phyloP scores from a whole-genome alignment of 2,888 invertebrate genomes.

The Drosophila yooni region DNA sequence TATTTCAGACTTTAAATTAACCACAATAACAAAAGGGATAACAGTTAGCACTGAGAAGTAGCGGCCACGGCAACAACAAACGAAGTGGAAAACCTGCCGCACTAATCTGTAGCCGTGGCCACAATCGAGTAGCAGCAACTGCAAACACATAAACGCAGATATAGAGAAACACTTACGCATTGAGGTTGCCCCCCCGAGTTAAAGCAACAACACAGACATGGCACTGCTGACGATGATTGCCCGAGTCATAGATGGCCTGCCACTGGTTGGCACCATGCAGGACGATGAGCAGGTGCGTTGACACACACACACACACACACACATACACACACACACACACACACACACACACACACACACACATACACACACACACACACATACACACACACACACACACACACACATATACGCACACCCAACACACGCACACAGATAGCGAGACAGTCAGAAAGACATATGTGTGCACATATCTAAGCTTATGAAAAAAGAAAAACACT shows the following conservation, averaged over 20 bases:
- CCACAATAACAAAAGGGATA: conserved; percentile 6
- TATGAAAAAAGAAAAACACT: conserved; percentile 34
- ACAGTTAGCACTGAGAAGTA: conserved; percentile 19
- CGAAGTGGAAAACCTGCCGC: conserved; percentile 45
- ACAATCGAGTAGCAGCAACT: conserved; percentile 26
- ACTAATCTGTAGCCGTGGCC: conserved; percentile 72
- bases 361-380: not conserved
- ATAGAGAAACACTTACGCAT: not conserved
- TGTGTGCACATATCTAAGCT: too few species aligned
- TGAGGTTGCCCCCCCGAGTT: conserved; percentile 12
- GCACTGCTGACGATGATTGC: conserved; percentile 99
- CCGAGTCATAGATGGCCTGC: conserved; percentile 96
- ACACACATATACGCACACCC: not conserved
- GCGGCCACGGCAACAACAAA: conserved; percentile 46
- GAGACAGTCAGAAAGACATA: not conserved
- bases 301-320: not conserved
- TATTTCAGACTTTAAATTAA: conserved; percentile 37
- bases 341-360: not conserved
- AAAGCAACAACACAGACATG: conserved; percentile 87
- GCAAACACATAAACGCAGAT: not conserved
- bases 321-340: not conserved
- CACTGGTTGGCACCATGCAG: conserved; percentile 98
- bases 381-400: not conserved
- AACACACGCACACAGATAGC: not conserved
- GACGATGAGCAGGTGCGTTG: conserved; percentile 97